phyloP scores from a whole-genome alignment of 2,797 vertebrate species.

The Denticeps clupeoides region DNA sequence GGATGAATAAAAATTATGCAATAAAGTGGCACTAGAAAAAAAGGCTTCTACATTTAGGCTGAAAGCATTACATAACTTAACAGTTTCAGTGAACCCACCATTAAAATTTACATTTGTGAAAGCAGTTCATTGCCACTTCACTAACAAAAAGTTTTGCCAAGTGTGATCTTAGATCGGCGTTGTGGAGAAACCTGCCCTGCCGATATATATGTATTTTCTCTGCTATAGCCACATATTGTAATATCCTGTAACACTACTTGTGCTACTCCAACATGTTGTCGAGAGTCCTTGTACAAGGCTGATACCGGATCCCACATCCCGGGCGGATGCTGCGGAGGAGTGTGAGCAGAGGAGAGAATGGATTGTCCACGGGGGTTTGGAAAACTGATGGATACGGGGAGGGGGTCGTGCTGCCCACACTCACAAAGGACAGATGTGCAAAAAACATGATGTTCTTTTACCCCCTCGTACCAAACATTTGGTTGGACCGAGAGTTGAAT shows the following conservation, averaged over 20 bases:
- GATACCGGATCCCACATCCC: conserved; percentile 46
- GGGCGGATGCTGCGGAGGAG: conserved; percentile 33
- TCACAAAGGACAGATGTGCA: conserved; percentile 49
- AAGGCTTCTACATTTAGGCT: conserved; percentile 29
- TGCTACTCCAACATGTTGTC: conserved; percentile 37
- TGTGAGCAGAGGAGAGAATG: conserved; percentile 30
- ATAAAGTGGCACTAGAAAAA: conserved; percentile 39
- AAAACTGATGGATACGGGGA: conserved; percentile 39
- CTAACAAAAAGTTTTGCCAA: conserved; percentile 45
- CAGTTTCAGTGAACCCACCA: conserved; percentile 46
- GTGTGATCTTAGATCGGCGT: conserved; percentile 42
- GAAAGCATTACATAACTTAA: conserved; percentile 57
- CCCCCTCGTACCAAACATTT: conserved; percentile 20
- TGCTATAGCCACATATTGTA: neutral
- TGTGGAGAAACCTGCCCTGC: conserved; percentile 13
- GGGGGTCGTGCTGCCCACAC: conserved; percentile 25
- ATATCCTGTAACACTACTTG: conserved; percentile 29
- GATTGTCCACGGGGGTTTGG: conserved; percentile 48
- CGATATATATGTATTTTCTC: conserved; percentile 8
- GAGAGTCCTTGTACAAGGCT: conserved; percentile 44
- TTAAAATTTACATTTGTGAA: conserved; percentile 47
- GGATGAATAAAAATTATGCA: conserved; percentile 20
- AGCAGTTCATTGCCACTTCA: conserved; percentile 51
- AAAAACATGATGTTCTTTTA: conserved; percentile 56
- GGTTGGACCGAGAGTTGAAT: conserved; percentile 7